Percentiles rank a stretch among this genome's conserved stretches.
These are phyloP conservation scores for Liodrosophila aerea DNA, from an alignment of 2,888 invertebrate species.

Conservation along the genomic window DNA sequence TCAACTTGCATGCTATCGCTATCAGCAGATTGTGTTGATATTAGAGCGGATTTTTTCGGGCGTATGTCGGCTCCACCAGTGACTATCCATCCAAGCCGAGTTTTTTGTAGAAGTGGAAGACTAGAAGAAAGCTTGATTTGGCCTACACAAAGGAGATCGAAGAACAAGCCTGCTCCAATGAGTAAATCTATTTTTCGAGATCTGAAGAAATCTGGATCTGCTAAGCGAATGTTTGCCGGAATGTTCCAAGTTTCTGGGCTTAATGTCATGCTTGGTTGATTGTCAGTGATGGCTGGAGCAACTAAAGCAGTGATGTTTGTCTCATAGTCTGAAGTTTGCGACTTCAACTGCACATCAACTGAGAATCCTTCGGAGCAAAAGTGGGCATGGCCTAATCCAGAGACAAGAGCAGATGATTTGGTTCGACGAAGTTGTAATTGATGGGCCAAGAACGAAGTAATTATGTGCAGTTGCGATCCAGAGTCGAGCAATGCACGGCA, in stretches of 20 bases:
- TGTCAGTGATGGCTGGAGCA: not conserved
- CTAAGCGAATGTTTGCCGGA: not conserved
- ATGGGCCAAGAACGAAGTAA: too few relatives aligned
- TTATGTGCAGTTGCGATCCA: too few relatives aligned
- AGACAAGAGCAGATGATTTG: too few relatives aligned
- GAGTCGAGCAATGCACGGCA: too few relatives aligned
- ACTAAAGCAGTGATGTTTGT: not conserved
- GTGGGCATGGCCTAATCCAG: too few relatives aligned
- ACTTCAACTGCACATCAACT: too few relatives aligned
- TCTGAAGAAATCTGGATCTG: not conserved
- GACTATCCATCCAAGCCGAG: not conserved
- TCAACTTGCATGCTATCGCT: not conserved
- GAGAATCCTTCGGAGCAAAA: too few relatives aligned
- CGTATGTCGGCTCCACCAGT: not conserved
- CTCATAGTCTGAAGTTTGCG: not conserved
- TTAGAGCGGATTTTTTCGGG: too few relatives aligned
- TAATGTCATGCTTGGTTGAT: not conserved
- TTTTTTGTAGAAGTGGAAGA: not conserved
- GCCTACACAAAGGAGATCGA: not conserved
- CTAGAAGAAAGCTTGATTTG: not conserved
- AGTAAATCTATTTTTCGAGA: not conserved
- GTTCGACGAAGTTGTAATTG: too few relatives aligned
- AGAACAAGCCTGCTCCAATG: not conserved
- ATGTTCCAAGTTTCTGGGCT: constrained; percentile 1
- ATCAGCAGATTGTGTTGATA: too few relatives aligned